Conservation (phyloP, 2,888 invertebrate species). For the Torymus aiolomorphi region DNA sequence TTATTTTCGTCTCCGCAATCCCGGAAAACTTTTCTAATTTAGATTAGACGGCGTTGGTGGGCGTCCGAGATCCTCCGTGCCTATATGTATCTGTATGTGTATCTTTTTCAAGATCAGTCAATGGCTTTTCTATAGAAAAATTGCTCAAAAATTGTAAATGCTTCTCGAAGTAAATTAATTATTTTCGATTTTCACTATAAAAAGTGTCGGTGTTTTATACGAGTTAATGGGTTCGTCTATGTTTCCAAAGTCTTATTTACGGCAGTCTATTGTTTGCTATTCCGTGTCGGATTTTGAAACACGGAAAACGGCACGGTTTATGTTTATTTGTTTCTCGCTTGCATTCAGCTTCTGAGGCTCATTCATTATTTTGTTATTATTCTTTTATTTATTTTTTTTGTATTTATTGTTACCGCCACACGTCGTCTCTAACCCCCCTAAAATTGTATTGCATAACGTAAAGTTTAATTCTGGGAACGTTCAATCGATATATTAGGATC, state of each 20-base stretch:
- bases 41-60: constrained; percentile 15
- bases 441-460: constrained; percentile 41
- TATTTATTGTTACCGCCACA: constrained; percentile 25
- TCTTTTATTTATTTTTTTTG: constrained; percentile 29
- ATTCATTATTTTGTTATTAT: neutral
- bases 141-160: constrained; percentile 50
- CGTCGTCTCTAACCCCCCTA: neutral
- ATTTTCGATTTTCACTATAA: constrained; percentile 8
- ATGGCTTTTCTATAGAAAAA: constrained; percentile 32
- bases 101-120: constrained; percentile 46
- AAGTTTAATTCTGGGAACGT: constrained; percentile 39
- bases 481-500: constrained; percentile 25
- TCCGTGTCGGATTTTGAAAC: constrained; percentile 28
- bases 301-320: constrained; percentile 50
- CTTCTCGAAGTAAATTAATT: constrained; percentile 31
- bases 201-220: constrained; percentile 37
- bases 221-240: constrained; percentile 55
- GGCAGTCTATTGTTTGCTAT: constrained; percentile 62
- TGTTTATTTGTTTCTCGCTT: constrained; percentile 19
- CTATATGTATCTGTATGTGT: neutral
- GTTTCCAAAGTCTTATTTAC: constrained; percentile 67
- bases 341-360: neutral
- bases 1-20: constrained; percentile 4
- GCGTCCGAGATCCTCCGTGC: neutral
- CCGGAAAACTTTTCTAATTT: constrained; percentile 24